Evolutionary conservation across 2,797 vertebrate genomes (phyloP).

Genomic region (Urocyon cinereoargenteus): DNA sequence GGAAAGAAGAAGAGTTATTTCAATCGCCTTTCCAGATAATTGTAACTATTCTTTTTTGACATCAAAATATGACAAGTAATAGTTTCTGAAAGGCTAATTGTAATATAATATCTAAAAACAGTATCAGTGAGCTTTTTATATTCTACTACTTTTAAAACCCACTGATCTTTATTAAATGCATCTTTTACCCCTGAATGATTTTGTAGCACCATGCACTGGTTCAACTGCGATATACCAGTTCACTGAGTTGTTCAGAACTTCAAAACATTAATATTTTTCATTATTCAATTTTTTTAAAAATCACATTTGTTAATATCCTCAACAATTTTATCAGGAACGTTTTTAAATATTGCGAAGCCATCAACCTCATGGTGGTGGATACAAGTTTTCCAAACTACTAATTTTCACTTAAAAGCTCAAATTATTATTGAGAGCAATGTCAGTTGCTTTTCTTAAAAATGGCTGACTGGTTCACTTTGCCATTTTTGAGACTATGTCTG

Average conservation of each 20-base stretch:
- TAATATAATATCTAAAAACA: neutral
- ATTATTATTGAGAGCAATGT: conserved; percentile 52
- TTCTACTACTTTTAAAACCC: conserved; percentile 25
- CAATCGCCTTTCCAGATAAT: conserved; percentile 40
- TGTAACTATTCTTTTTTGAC: conserved; percentile 47
- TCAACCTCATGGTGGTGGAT: neutral
- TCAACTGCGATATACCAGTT: conserved; percentile 29
- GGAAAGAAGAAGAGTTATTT: conserved; percentile 44
- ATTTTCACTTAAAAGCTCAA: conserved; percentile 59
- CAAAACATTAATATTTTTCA: conserved; percentile 22
- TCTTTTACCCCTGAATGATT: conserved; percentile 7
- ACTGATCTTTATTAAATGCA: neutral
- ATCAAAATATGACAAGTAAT: conserved; percentile 61
- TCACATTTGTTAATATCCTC: conserved; percentile 48
- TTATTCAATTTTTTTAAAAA: conserved; percentile 42
- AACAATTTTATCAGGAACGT: conserved; percentile 41
- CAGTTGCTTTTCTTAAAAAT: conserved; percentile 37
- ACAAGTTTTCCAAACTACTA: conserved; percentile 43
- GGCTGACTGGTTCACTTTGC: neutral
- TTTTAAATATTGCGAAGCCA: conserved; percentile 40
- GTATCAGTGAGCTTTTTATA: conserved; percentile 28
- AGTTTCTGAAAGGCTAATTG: conserved; percentile 54
- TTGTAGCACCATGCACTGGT: neutral
- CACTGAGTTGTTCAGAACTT: neutral
- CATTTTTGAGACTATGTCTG: conserved; percentile 32